Evolutionary conservation across 2,113 vertebrate genomes (phyloP).

Genomic region (Paralichthys olivaceus): DNA sequence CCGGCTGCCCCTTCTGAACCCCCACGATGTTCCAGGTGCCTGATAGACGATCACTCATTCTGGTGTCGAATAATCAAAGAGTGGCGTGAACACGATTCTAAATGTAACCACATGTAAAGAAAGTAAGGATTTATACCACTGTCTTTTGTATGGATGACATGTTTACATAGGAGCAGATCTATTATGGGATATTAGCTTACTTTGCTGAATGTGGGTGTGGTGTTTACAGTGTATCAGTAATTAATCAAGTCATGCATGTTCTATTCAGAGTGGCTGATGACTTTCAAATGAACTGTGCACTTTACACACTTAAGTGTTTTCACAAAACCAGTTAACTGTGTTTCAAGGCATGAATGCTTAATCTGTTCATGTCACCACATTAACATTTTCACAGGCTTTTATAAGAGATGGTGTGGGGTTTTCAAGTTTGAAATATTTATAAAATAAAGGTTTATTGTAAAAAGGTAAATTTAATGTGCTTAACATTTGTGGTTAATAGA

Average conservation of each 20-base stretch:
- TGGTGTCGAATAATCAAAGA: neutral
- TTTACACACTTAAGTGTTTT: neutral
- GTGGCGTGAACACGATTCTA: slow-evolving; percentile 1
- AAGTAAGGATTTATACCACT: slow-evolving; percentile 43
- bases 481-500: neutral
- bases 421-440: slow-evolving; percentile 1
- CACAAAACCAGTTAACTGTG: neutral
- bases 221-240: slow-evolving; percentile 16
- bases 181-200: neutral
- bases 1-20: slow-evolving; percentile 85
- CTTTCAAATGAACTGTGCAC: slow-evolving; percentile 1
- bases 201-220: slow-evolving; percentile 4
- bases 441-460: slow-evolving; percentile 39
- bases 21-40: neutral
- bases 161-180: slow-evolving; percentile 34
- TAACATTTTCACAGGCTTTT: neutral
- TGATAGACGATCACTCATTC: neutral
- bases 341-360: neutral
- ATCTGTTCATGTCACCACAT: neutral
- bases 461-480: neutral
- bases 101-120: neutral
- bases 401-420: neutral
- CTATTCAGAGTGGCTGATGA: neutral
- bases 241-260: neutral
- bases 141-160: neutral